Base-by-base conservation (phyloP, 2,797 vertebrate genomes). In the Rhinatrema bivittatum region DNA sequence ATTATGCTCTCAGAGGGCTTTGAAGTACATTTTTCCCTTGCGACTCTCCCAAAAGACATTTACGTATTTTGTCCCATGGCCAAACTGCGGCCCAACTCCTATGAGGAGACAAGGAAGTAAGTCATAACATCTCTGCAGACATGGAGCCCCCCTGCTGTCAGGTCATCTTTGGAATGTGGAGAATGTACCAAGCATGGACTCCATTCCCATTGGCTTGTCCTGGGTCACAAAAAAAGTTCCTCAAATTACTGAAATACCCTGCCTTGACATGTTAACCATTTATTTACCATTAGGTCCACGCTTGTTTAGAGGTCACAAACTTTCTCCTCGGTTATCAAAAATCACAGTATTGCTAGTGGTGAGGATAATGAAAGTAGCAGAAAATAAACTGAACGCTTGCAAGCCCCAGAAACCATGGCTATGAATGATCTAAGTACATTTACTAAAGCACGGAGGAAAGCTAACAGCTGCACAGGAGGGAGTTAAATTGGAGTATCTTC, bases 81-180 rank as follows among this genome's bases (percentile, higher is more conserved):
- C 57, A 72, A 46, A 54, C 25, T 13, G 12, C 28, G 24, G 45
- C n/a, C n/a, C n/a, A n/a, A n/a, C n/a, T 1, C 43, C 40, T 36
- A 56, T 46, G n/a, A 48, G 24, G 21, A 13, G 32, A 68, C 33
- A 39, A 32, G 35, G 53, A 57, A 65, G 35, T 59, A 52, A 44
- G 4, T 28, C 35, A 34, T 22, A 54, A 22, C 16, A 26, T 41
- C 36, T 39, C 35, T 41, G 39, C 25, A 55, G 52, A 62, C 47
- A 46, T 25, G 37, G 20, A 32, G 38, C 20, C n/a, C 3, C 32
- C 14, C 16, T 48, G 30, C 38, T 45, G 42, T 68, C 52, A 60
- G 62, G 61, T 72, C 67, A 46, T 28, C 60, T 37, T 48, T 65
- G 56, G 42, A 73, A 77, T 60, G 58, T 49, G 66, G 54, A 68